These are phyloP conservation scores for Sinhomidia bicolor DNA, from an alignment of 2,888 invertebrate species.

Conservation along the genomic window DNA sequence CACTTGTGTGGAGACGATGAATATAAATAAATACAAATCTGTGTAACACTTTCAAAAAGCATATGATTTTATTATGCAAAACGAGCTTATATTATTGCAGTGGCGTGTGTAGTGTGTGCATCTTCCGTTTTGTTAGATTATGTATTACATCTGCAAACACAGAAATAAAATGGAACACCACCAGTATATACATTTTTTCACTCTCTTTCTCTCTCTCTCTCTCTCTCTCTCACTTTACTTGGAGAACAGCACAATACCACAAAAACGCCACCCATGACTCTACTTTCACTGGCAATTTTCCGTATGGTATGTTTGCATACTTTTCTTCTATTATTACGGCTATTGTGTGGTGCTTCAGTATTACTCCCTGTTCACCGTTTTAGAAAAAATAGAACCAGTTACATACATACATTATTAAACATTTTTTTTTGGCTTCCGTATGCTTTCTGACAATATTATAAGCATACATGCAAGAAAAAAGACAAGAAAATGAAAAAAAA, in stretches of 20 bases:
- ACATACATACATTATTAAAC: too few relatives aligned
- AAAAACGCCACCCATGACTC: background rate
- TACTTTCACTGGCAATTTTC: conserved; percentile 20
- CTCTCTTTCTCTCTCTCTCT: too few relatives aligned
- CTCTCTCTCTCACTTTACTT: too few relatives aligned
- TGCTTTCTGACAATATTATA: background rate
- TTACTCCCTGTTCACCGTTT: conserved; percentile 8
- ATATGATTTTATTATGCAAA: background rate
- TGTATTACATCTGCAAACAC: too few relatives aligned
- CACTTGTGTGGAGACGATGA: too few relatives aligned
- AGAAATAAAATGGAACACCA: too few relatives aligned
- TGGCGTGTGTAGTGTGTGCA: too few relatives aligned
- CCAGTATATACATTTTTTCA: too few relatives aligned
- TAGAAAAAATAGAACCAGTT: background rate
- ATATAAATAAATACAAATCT: too few relatives aligned
- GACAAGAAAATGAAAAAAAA: conserved; percentile 1
- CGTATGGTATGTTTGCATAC: background rate
- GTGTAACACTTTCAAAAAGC: too few relatives aligned
- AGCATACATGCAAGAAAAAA: background rate
- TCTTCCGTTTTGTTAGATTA: too few relatives aligned
- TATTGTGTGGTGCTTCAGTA: conserved; percentile 1
- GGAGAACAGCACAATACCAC: background rate
- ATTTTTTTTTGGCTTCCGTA: conserved; percentile 3
- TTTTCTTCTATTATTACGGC: background rate
- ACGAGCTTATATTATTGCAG: background rate